Percentiles rank a stretch among this genome's conserved stretches.
Conservation (phyloP, 2,797 vertebrate species). For the Centroberyx gerrardi region DNA sequence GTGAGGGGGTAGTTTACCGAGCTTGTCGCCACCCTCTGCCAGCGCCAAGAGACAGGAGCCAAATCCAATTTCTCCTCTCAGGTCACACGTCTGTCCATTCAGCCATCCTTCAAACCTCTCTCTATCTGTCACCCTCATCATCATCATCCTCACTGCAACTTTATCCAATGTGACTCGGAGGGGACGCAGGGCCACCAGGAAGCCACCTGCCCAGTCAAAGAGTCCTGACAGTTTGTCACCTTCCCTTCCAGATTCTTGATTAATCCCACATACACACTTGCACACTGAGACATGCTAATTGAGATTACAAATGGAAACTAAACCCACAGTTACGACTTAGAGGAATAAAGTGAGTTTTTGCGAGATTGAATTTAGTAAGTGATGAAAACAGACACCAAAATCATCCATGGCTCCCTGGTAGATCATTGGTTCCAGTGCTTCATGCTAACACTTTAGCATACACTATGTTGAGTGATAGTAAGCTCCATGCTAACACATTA, state of each 20-base stretch:
- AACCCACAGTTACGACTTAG: too few species aligned
- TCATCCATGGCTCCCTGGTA: too few species aligned
- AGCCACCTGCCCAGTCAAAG: slow-evolving; percentile 47
- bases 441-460: too few species aligned
- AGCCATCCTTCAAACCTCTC: slow-evolving; percentile 73
- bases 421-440: too few species aligned
- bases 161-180: slow-evolving; percentile 55
- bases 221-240: slow-evolving; percentile 45
- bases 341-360: too few species aligned
- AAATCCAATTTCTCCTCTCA: slow-evolving; percentile 79
- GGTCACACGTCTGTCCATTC: slow-evolving; percentile 77
- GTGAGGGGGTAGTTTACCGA: slow-evolving; percentile 75
- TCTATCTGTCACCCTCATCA: slow-evolving; percentile 66
- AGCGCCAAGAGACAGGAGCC: slow-evolving; percentile 77
- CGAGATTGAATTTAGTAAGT: too few species aligned
- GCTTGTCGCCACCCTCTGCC: slow-evolving; percentile 76
- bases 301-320: not conserved
- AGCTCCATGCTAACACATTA: too few species aligned
- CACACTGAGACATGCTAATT: not conserved
- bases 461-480: too few species aligned
- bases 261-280: slow-evolving; percentile 5
- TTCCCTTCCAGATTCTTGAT: slow-evolving; percentile 53
- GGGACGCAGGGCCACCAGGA: not conserved
- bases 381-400: too few species aligned
- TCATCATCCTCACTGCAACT: slow-evolving; percentile 57